phyloP scores from a whole-genome alignment of 2,797 vertebrate species.

The Notolepis coatsorum region DNA sequence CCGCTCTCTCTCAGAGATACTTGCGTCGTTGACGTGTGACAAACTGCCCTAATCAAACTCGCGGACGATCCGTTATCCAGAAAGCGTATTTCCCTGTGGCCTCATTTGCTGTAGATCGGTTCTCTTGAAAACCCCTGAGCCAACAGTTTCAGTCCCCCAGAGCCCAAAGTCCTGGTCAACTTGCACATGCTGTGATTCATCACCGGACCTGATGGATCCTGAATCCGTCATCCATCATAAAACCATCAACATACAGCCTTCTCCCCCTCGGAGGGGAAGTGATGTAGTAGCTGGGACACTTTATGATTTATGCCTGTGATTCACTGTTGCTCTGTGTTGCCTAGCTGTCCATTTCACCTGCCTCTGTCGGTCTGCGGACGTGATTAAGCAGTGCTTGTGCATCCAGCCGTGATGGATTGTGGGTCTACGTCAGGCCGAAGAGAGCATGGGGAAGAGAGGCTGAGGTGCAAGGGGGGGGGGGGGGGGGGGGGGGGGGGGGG shows the following conservation, averaged over 20 bases:
- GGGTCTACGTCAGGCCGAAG: background rate
- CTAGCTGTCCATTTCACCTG: slow-evolving; percentile 17
- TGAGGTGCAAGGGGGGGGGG: slow-evolving; percentile 17
- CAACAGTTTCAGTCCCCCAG: slow-evolving; percentile 23
- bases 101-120: background rate
- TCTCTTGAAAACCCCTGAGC: slow-evolving; percentile 46
- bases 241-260: slow-evolving; percentile 63
- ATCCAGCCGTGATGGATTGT: slow-evolving; percentile 30
- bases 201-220: slow-evolving; percentile 36
- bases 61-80: slow-evolving; percentile 15
- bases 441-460: background rate
- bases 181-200: slow-evolving; percentile 41
- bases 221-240: slow-evolving; percentile 69
- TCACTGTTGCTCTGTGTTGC: slow-evolving; percentile 8
- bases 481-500: slow-evolving; percentile 17
- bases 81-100: slow-evolving; percentile 33
- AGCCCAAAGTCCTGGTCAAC: slow-evolving; percentile 23
- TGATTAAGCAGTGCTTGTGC: slow-evolving; percentile 5
- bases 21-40: background rate
- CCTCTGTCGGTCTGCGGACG: background rate
- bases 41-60: background rate
- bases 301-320: slow-evolving; percentile 60
- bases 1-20: background rate
- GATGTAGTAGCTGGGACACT: slow-evolving; percentile 37
- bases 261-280: slow-evolving; percentile 42